These are phyloP conservation scores for Stegodyphus dumicola DNA, from an alignment of 1,140 invertebrate species.

Conservation along the genomic window DNA sequence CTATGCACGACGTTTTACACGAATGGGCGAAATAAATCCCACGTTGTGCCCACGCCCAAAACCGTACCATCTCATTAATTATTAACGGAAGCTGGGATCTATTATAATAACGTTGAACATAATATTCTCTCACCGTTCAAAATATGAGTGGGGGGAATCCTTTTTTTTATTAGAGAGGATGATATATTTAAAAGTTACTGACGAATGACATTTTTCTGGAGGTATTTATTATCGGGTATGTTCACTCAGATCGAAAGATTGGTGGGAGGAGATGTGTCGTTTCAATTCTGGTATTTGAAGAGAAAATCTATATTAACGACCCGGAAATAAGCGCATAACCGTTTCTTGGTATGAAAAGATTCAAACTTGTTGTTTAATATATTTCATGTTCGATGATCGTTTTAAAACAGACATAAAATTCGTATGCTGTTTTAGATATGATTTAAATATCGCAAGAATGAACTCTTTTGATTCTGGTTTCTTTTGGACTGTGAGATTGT, in stretches of 20 bases:
- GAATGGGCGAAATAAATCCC: conserved; percentile 27
- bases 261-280: not conserved
- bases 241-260: not conserved
- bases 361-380: too few relatives aligned
- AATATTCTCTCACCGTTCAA: not conserved
- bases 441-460: too few relatives aligned
- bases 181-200: conserved; percentile 44
- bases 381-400: too few relatives aligned
- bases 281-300: too few relatives aligned
- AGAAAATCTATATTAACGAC: too few relatives aligned
- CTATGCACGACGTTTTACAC: not conserved
- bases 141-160: not conserved
- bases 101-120: conserved; percentile 13
- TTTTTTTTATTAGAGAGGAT: conserved; percentile 10
- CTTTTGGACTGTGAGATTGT: too few relatives aligned
- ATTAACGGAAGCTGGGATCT: conserved; percentile 28
- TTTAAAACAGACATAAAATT: too few relatives aligned
- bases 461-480: too few relatives aligned
- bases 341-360: too few relatives aligned
- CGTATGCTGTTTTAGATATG: too few relatives aligned
- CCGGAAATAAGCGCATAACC: too few relatives aligned
- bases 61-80: conserved; percentile 19
- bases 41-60: conserved; percentile 15
- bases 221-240: conserved; percentile 27
- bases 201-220: conserved; percentile 6